Evolutionary conservation across 1,140 invertebrate genomes (phyloP), one percentile per base, ranked within the genome.

Genomic region (Grapholita molesta): DNA sequence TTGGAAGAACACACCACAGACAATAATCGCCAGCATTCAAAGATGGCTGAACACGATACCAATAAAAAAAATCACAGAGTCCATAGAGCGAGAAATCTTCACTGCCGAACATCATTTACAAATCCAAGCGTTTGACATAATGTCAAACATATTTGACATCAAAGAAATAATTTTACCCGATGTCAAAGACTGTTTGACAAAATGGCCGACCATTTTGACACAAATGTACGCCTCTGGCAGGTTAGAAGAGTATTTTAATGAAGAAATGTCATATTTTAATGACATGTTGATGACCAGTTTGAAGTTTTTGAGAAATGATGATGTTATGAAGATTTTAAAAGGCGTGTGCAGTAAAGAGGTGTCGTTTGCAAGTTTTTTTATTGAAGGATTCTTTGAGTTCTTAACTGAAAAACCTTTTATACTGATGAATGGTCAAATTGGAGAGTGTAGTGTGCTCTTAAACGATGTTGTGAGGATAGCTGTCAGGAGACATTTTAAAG

Each of bases 401-500:
- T 68, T 73, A 5, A 30, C 67, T 23, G 48, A 66, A 5, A 67
- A 66, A 55, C 70, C 70, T 3, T 66, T 33, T 64, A 23, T 73
- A 0, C 48, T 73, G 9, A 18, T 65, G 42, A 48, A 68, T 9
- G 38, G 42, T n/a, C 67, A 70, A 9, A 12, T 76, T 35, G 18
- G 23, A 0, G 3, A 67, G 0, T 71, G 68, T 33, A 72, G 67
- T 28, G 52, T 65, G 6, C 2, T 82, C 25, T 72, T 80, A 21
- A 74, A 76, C 24, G 71, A 77, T 21, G 35, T 80, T 12, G 72
- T 77, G 0, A 72, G 53, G 25, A 68, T 72, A 48, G 70, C 35
- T 28, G 67, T 71, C 8, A 76, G 61, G 66, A 65, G 15, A 24
- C 68, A 32, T 23, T 12, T 28, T 0, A 69, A 57, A 1, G 57